Evolutionary conservation across 2,797 vertebrate genomes (phyloP).

Genomic region (Calcarius lapponicus): DNA sequence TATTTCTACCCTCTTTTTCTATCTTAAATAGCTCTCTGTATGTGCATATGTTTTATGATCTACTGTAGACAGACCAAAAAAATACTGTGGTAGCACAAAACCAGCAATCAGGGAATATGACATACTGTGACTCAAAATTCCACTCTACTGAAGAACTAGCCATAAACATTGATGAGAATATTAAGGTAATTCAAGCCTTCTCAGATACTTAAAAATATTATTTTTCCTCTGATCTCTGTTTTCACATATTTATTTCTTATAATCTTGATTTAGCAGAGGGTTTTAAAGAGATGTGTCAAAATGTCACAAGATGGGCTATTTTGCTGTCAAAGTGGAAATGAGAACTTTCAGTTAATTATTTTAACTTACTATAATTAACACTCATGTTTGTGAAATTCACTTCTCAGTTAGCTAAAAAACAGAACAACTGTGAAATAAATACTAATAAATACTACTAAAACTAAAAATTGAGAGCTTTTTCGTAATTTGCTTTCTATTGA

Average conservation of each 20-base stretch:
- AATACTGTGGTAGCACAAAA: background rate
- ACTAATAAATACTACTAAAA: conserved; percentile 17
- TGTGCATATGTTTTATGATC: background rate
- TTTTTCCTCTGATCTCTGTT: background rate
- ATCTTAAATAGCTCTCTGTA: background rate
- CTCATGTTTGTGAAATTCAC: conserved; percentile 2
- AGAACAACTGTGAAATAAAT: conserved; percentile 52
- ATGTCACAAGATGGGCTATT: conserved; percentile 8
- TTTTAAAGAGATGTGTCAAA: conserved; percentile 31
- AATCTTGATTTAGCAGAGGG: background rate
- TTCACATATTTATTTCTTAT: background rate
- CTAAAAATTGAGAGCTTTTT: background rate
- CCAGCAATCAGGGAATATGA: background rate
- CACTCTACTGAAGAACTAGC: background rate
- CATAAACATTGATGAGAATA: background rate
- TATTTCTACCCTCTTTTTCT: background rate
- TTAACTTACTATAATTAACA: conserved; percentile 32
- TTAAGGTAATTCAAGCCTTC: background rate
- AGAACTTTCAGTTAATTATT: conserved; percentile 36
- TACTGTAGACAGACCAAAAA: background rate
- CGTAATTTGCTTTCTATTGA: background rate
- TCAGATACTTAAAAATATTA: background rate
- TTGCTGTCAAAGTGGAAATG: conserved; percentile 23
- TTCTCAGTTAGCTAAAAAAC: background rate
- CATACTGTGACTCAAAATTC: background rate